phyloP scores from a whole-genome alignment of 2,113 vertebrate genomes.

The Chloroceryle aenea region DNA sequence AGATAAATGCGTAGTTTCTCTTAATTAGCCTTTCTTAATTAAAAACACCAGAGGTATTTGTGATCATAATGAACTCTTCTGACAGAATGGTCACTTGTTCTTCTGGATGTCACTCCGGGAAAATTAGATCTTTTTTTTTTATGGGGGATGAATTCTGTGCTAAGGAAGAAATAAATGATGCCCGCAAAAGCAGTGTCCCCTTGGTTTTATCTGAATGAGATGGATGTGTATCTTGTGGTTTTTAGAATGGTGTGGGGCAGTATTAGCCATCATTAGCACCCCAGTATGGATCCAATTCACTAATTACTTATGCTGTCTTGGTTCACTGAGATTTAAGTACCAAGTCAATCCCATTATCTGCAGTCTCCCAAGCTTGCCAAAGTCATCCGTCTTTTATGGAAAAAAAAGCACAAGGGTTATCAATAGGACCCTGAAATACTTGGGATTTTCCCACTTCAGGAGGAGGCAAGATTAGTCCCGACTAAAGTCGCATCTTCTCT shows the following conservation, averaged over 20 bases:
- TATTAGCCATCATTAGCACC: constrained; percentile 94
- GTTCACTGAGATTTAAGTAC: constrained; percentile 98
- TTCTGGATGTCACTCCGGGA: constrained; percentile 82
- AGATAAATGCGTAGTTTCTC: constrained; percentile 86
- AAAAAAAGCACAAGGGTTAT: constrained; percentile 87
- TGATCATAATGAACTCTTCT: constrained; percentile 95
- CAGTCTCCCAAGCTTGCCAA: constrained; percentile 90
- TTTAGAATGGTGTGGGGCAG: constrained; percentile 85
- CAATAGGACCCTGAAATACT: constrained; percentile 82
- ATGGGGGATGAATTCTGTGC: constrained; percentile 64
- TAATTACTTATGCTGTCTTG: constrained; percentile 97
- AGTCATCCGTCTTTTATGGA: constrained; percentile 84
- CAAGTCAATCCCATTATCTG: constrained; percentile 96
- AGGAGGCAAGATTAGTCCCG: constrained; percentile 78
- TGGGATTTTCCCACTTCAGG: constrained; percentile 82
- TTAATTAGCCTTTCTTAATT: constrained; percentile 98
- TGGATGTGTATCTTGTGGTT: constrained; percentile 81
- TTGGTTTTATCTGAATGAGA: constrained; percentile 80
- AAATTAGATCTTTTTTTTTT: constrained; percentile 84
- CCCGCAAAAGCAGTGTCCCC: constrained; percentile 65
- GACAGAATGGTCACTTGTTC: constrained; percentile 86
- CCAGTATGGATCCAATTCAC: constrained; percentile 92
- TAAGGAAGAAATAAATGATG: constrained; percentile 77
- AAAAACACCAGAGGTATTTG: constrained; percentile 90
- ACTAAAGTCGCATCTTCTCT: constrained; percentile 78